phyloP scores from a whole-genome alignment of 2,113 vertebrate species.

The Hippocampus abdominalis region DNA sequence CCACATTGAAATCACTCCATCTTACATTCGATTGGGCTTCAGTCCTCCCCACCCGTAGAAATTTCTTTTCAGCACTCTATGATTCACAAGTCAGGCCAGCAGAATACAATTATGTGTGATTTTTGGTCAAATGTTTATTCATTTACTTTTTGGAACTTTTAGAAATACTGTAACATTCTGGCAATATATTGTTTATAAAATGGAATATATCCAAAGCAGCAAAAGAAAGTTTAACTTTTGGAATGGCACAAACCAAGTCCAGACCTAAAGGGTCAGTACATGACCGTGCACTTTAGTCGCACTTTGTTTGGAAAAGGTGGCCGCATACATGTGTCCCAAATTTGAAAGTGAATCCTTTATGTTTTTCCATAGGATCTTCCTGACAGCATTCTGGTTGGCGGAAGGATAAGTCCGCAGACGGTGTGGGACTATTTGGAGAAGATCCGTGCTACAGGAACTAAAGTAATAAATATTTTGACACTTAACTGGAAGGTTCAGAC shows the following conservation, averaged over 20 bases:
- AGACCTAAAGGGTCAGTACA: background rate
- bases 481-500: background rate
- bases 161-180: background rate
- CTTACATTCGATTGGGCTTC: background rate
- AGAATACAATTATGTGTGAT: too few species aligned
- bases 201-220: background rate
- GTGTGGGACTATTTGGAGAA: conserved; percentile 99
- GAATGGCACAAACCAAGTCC: background rate
- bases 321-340: too few species aligned
- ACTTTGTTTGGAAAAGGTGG: too few species aligned
- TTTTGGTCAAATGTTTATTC: too few species aligned
- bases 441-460: conserved; percentile 96
- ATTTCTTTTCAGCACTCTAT: background rate
- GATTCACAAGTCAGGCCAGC: background rate
- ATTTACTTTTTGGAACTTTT: too few species aligned
- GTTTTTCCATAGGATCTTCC: conserved; percentile 82
- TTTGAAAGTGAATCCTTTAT: background rate
- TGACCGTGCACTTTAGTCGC: background rate
- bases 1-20: background rate
- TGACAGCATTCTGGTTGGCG: conserved; percentile 93
- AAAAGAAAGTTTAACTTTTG: background rate
- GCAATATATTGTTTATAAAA: background rate
- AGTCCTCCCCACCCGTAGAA: background rate
- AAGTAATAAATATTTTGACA: conserved; percentile 78
- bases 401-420: conserved; percentile 92